A percentile compares a stretch with the other conserved stretches of the same genome.
Evolutionary conservation across 2,113 vertebrate species (phyloP).

Genomic region (Nycticebus coucang): DNA sequence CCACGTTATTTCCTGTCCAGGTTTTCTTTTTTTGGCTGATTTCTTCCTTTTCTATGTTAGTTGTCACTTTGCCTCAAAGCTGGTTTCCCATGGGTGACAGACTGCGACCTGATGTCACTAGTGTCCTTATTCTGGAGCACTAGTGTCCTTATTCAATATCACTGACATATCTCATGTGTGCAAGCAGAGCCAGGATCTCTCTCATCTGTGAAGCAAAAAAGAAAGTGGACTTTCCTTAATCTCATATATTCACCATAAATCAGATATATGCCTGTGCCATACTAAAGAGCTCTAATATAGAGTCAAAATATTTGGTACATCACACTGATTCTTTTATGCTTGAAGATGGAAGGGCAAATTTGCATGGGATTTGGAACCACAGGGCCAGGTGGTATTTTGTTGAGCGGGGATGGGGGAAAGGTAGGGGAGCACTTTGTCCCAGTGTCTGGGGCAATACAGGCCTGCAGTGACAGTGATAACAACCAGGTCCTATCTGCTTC

Average conservation of each 20-base stretch:
- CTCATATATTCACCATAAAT: background rate
- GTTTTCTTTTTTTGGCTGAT: background rate
- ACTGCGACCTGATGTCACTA: background rate
- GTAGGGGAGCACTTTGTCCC: background rate
- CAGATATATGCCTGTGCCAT: background rate
- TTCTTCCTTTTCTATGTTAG: background rate
- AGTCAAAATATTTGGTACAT: background rate
- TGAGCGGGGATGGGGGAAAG: background rate
- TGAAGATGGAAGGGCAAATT: background rate
- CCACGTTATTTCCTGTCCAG: background rate
- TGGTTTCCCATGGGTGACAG: background rate
- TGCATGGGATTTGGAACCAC: background rate
- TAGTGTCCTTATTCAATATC: too few species aligned
- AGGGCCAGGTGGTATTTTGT: background rate
- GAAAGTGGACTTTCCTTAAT: rapidly evolving
- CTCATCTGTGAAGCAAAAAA: background rate
- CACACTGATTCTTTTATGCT: background rate
- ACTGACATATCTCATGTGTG: rapidly evolving
- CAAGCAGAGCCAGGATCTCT: background rate
- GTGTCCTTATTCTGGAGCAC: background rate
- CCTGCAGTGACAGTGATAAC: background rate
- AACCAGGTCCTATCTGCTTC: background rate
- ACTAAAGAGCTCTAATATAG: background rate
- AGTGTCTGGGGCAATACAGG: background rate
- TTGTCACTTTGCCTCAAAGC: background rate